Percentiles rank a stretch among this genome's conserved stretches.
phyloP scores from a whole-genome alignment of 1,140 invertebrate genomes.

The Drosophila malerkotliana region DNA sequence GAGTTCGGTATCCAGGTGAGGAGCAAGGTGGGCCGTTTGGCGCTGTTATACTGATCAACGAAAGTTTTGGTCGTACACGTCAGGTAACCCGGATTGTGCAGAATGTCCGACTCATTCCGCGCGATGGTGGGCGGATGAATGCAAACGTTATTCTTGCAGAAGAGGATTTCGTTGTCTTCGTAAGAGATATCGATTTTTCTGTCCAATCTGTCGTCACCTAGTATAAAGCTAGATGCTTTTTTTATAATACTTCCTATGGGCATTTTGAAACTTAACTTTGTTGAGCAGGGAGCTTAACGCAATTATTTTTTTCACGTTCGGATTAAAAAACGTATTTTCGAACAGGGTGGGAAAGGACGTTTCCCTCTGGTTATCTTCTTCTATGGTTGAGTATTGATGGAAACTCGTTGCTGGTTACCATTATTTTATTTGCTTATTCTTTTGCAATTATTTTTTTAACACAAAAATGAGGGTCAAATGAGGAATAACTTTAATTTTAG shows the following conservation, averaged over 20 bases:
- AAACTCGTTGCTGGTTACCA: slow-evolving; percentile 25
- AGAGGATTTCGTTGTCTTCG: slow-evolving; percentile 92
- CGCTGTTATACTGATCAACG: slow-evolving; percentile 88
- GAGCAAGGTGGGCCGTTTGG: slow-evolving; percentile 91
- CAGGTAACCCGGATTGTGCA: slow-evolving; percentile 96
- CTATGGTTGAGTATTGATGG: slow-evolving; percentile 5
- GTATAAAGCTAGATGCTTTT: slow-evolving; percentile 90
- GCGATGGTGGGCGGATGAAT: slow-evolving; percentile 95
- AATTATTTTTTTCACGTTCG: slow-evolving; percentile 6
- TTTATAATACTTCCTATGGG: slow-evolving; percentile 90
- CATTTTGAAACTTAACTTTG: slow-evolving; percentile 85
- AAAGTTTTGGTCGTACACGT: slow-evolving; percentile 92
- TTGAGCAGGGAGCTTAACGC: slow-evolving; percentile 7
- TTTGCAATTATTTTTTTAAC: slow-evolving; percentile 7
- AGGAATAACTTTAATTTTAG: slow-evolving; percentile 22
- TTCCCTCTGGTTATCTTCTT: slow-evolving; percentile 22
- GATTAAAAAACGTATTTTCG: slow-evolving; percentile 4
- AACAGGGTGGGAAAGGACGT: slow-evolving; percentile 7
- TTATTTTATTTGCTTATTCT: slow-evolving; percentile 7
- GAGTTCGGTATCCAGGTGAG: slow-evolving; percentile 97
- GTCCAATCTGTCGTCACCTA: slow-evolving; percentile 88
- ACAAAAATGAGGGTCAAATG: slow-evolving; percentile 9
- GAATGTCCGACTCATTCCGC: slow-evolving; percentile 90
- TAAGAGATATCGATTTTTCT: slow-evolving; percentile 87
- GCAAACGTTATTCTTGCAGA: slow-evolving; percentile 97